These are phyloP conservation scores for Sylvietta virens DNA, from an alignment of 2,113 vertebrate genomes.

Conservation along the genomic window DNA sequence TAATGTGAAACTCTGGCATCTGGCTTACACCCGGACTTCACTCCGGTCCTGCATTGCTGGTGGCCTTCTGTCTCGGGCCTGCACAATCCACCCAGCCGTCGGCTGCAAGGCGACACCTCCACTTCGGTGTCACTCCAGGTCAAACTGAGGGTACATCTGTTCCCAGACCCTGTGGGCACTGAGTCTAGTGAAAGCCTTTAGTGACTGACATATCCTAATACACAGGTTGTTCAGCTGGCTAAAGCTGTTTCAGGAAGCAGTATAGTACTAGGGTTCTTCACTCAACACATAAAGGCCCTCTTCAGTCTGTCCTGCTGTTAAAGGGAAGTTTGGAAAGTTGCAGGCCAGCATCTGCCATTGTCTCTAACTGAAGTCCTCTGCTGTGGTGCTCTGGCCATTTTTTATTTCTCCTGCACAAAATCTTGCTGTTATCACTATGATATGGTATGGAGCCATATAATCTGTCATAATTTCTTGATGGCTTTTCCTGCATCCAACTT, in stretches of 20 bases:
- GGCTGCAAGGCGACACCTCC: accelerated
- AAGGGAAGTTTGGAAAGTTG: not conserved
- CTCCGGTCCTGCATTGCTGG: accelerated
- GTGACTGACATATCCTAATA: accelerated
- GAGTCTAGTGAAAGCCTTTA: not conserved
- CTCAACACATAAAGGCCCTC: not conserved
- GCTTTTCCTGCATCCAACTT: not conserved
- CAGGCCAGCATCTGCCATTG: not conserved
- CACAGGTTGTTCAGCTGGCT: not conserved
- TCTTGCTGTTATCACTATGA: accelerated
- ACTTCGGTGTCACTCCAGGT: accelerated
- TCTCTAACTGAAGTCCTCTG: not conserved
- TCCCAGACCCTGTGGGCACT: not conserved
- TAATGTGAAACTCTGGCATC: not conserved
- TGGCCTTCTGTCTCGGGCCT: accelerated
- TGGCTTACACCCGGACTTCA: accelerated
- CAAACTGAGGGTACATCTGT: too few species aligned
- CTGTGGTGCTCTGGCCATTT: not conserved
- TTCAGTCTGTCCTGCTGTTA: not conserved
- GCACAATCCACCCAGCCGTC: accelerated
- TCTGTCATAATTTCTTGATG: not conserved
- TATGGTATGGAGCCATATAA: accelerated
- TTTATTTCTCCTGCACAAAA: not conserved
- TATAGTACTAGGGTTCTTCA: not conserved
- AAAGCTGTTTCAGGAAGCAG: not conserved